These are phyloP conservation scores for Sporophila hypoxantha DNA, from an alignment of 2,113 vertebrate species.

Conservation along the genomic window DNA sequence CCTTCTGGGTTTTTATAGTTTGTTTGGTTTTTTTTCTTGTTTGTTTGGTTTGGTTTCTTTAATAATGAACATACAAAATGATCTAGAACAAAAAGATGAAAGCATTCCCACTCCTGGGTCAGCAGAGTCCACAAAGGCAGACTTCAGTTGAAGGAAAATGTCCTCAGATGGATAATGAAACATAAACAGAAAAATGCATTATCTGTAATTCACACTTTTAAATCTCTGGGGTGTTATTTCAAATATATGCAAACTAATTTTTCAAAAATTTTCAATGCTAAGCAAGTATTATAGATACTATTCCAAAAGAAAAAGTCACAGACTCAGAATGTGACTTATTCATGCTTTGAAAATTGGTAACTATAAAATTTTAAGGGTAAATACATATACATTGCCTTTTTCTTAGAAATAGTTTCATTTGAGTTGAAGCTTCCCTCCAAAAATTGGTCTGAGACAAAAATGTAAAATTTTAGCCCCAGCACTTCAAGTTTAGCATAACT, in stretches of 20 bases:
- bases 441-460: neutral
- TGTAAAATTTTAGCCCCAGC: neutral
- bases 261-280: neutral
- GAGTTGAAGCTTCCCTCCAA: neutral
- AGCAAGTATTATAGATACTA: neutral
- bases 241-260: neutral
- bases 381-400: neutral
- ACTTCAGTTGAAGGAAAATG: neutral
- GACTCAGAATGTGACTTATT: neutral
- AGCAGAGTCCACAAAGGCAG: neutral
- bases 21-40: neutral
- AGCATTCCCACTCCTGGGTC: neutral
- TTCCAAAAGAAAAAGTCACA: neutral
- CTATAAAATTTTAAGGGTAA: neutral
- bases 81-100: neutral
- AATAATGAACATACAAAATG: neutral
- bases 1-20: neutral
- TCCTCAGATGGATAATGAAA: neutral
- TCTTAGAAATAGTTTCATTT: neutral
- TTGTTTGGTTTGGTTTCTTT: neutral
- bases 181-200: neutral
- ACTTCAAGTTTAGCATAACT: neutral
- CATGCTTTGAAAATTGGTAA: neutral
- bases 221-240: neutral
- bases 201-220: neutral